Evolutionary conservation across 2,888 invertebrate species (phyloP).

Genomic region (Agrypnus murinus): DNA sequence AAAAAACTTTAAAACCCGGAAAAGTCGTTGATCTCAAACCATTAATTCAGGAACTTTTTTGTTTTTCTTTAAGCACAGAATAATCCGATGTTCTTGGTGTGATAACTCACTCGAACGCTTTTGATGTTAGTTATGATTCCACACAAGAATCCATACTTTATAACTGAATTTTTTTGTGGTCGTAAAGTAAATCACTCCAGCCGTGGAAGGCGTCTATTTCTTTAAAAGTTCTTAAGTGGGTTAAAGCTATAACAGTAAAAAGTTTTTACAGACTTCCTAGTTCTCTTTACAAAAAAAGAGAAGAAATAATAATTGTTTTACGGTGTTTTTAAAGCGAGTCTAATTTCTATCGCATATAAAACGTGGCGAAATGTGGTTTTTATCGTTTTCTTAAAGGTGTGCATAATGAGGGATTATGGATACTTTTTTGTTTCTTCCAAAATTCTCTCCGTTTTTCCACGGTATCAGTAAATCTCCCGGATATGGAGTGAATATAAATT

Average conservation of each 20-base stretch:
- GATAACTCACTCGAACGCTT: slow-evolving; percentile 22
- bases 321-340: slow-evolving; percentile 27
- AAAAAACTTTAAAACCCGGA: too few relatives aligned
- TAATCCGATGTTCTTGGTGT: slow-evolving; percentile 16
- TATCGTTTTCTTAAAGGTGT: slow-evolving; percentile 27
- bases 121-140: slow-evolving; percentile 32
- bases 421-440: neutral
- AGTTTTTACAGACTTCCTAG: slow-evolving; percentile 41
- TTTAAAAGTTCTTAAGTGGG: slow-evolving; percentile 34
- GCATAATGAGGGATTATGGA: slow-evolving; percentile 15
- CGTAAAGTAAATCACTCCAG: slow-evolving; percentile 36
- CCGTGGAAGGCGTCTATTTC: slow-evolving; percentile 32
- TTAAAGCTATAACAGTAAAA: slow-evolving; percentile 43
- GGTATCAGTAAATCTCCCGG: too few relatives aligned
- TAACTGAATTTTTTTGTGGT: slow-evolving; percentile 39
- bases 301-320: slow-evolving; percentile 38
- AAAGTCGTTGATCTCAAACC: neutral
- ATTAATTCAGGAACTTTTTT: slow-evolving; percentile 15
- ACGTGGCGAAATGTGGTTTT: slow-evolving; percentile 27
- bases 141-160: slow-evolving; percentile 33
- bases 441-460: too few relatives aligned
- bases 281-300: slow-evolving; percentile 1
- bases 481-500: too few relatives aligned
- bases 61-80: slow-evolving; percentile 13
- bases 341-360: slow-evolving; percentile 29